Conservation (phyloP, 2,113 vertebrate species). For the Dromas ardeola region DNA sequence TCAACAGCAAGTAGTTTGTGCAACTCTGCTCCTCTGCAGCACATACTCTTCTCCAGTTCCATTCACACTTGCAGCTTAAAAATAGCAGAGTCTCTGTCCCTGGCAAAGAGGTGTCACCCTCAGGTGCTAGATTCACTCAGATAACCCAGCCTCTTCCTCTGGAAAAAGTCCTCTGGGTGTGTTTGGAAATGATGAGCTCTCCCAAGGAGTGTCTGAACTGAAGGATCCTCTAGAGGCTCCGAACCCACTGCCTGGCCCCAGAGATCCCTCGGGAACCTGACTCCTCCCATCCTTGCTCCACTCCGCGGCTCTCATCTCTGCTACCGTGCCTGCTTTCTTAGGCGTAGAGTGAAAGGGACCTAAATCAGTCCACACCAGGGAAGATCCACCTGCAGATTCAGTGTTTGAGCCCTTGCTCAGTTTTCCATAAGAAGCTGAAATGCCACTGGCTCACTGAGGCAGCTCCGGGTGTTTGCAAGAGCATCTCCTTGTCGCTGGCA, state of each 20-base stretch:
- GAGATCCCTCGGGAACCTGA: not conserved
- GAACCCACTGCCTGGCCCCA: not conserved
- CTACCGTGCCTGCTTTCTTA: not conserved
- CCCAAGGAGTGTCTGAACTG: not conserved
- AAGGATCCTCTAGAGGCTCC: not conserved
- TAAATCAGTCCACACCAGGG: not conserved
- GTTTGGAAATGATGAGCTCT: not conserved
- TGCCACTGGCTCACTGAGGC: fast-evolving
- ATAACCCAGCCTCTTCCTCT: not conserved
- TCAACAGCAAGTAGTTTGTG: not conserved
- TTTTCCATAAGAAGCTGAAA: not conserved
- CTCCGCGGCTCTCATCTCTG: not conserved
- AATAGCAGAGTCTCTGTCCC: not conserved
- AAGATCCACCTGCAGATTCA: not conserved
- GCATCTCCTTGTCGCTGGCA: not conserved
- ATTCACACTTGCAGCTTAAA: not conserved
- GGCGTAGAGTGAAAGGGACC: not conserved
- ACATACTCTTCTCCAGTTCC: not conserved
- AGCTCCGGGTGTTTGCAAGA: not conserved
- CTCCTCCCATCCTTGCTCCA: not conserved
- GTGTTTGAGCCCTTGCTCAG: not conserved
- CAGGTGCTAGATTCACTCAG: not conserved
- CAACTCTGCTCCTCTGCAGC: not conserved
- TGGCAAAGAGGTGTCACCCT: not conserved
- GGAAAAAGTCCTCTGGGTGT: not conserved